Percentiles rank a stretch among this genome's conserved stretches.
These are phyloP conservation scores for Melanogrammus aeglefinus DNA, from an alignment of 2,797 vertebrate genomes.

Conservation along the genomic window DNA sequence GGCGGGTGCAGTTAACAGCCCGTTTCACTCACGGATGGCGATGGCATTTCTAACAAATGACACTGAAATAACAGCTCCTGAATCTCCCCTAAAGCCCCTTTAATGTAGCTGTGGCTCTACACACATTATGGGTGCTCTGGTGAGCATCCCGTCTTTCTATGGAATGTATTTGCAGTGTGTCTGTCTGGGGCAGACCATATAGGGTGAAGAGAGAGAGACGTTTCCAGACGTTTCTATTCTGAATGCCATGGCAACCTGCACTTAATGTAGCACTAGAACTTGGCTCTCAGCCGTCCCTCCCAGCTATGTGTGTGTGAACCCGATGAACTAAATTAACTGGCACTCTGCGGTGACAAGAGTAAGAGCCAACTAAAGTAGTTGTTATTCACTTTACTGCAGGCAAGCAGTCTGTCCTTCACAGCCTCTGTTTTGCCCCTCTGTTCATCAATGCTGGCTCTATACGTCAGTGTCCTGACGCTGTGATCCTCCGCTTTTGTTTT, in stretches of 20 bases:
- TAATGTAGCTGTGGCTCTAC: too few relatives aligned
- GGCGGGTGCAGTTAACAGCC: too few relatives aligned
- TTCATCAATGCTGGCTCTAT: background rate
- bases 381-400: background rate
- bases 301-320: background rate
- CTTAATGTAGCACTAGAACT: constrained; percentile 15
- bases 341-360: background rate
- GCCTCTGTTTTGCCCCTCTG: background rate
- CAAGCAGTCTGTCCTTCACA: background rate
- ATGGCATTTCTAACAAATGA: background rate
- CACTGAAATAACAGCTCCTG: background rate
- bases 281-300: constrained; percentile 11
- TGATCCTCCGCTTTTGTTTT: too few relatives aligned
- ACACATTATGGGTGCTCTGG: too few relatives aligned
- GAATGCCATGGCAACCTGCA: constrained; percentile 20
- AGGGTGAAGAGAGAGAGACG: constrained; percentile 26
- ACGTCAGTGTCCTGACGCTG: too few relatives aligned
- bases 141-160: background rate
- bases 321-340: background rate
- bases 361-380: background rate
- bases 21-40: background rate
- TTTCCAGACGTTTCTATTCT: constrained; percentile 24
- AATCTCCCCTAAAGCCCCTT: too few relatives aligned
- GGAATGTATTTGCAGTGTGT: background rate
- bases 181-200: background rate